Base-by-base conservation (phyloP, 2,888 invertebrate species). In the Cheiracanthium punctorium region DNA sequence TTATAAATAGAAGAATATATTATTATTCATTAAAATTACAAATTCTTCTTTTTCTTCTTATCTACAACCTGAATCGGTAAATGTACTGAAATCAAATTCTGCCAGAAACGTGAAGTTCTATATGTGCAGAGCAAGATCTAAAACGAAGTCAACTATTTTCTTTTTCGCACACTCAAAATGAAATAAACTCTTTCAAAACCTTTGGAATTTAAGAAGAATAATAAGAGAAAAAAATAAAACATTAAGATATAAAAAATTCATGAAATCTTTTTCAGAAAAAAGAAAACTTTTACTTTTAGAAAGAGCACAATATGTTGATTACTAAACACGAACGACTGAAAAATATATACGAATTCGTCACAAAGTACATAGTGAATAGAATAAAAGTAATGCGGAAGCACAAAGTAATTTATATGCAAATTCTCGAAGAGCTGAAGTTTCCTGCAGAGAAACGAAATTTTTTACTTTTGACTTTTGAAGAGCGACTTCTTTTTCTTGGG, bases 351-450 rank as follows among this genome's bases (percentile, higher is more conserved):
- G 58, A 24, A 58, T 24, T 58, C 28, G 29, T 48, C 64, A 74
- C 28, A 73, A 82, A 37, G 37, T 69, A 69, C 33, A 33, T 32
- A 84, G 37, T 73, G 32, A 77, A 73, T 33, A 52, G 43, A 65
- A 82, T 81, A 75, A 80, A 85, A 85, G 43, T 52, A 67, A 69
- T 80, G 73, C 30, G 69, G 73, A 85, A 72, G 41, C 74, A 48
- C 29, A 73, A 48, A 74, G 73, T 79, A 85, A 85, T 85, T 85
- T 85, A 85, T 85, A 85, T 85, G 84, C 84, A 85, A 85, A 85
- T 85, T 74, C n/a, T n/a, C n/a, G 30, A 41, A 30, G 7, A 74
- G 79, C 58, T n/a, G 12, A 73, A 58, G 24, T 73, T 72, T 73
- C 58, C 43, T 43, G 29, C 37, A 20, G 41, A 37, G 17, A 29